These are phyloP conservation scores for Phalacrocorax carbo DNA, from an alignment of 2,113 vertebrate genomes.

Conservation along the genomic window DNA sequence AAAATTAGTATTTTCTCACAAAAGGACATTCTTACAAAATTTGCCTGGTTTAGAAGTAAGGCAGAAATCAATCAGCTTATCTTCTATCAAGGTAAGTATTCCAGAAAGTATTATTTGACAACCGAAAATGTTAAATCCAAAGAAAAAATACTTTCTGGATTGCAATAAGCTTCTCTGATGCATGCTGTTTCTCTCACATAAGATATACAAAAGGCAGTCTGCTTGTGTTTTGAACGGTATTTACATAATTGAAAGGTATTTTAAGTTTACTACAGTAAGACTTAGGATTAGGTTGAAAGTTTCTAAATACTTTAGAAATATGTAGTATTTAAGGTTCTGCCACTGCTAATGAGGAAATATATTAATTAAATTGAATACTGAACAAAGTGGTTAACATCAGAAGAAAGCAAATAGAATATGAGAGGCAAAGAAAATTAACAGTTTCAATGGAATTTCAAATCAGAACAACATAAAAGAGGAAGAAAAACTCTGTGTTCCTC, in stretches of 20 bases:
- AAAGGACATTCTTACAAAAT: neutral
- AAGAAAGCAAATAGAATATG: neutral
- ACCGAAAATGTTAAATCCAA: neutral
- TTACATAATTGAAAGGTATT: neutral
- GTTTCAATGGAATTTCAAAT: constrained; percentile 31
- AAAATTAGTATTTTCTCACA: neutral
- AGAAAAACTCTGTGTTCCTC: neutral
- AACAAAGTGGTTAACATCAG: constrained; percentile 43
- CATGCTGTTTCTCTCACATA: neutral
- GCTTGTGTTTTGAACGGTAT: neutral
- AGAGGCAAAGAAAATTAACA: neutral
- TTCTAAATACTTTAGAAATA: neutral
- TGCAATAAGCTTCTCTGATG: neutral
- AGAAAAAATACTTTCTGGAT: neutral
- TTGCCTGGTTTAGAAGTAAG: neutral
- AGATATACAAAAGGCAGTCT: neutral
- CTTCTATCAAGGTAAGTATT: neutral
- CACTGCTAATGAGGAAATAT: neutral
- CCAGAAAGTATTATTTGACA: neutral
- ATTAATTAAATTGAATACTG: constrained; percentile 47
- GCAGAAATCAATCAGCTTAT: neutral
- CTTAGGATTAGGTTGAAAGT: neutral
- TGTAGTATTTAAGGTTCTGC: neutral
- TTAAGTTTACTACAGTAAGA: neutral
- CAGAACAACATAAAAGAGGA: neutral